phyloP scores from a whole-genome alignment of 2,113 vertebrate genomes.

The Choloepus hoffmanni region DNA sequence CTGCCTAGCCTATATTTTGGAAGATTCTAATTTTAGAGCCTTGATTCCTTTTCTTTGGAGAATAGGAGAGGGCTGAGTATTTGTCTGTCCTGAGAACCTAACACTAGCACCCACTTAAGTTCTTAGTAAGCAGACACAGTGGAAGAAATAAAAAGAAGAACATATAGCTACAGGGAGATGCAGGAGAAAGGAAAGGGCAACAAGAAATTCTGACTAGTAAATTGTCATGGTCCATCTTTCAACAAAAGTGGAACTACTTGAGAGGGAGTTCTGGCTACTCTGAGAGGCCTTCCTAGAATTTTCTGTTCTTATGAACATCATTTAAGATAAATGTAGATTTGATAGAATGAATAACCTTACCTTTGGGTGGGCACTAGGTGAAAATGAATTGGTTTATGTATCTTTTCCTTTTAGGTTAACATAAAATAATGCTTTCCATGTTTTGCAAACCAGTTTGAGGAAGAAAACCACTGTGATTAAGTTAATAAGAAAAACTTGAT shows the following conservation, averaged over 20 bases:
- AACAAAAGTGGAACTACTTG: not conserved
- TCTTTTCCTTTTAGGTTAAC: slow-evolving; percentile 12
- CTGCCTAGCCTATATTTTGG: not conserved
- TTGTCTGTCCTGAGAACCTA: slow-evolving; percentile 47
- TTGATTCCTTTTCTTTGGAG: slow-evolving; percentile 1
- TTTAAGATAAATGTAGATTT: slow-evolving; percentile 44
- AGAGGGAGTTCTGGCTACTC: not conserved
- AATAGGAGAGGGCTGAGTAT: not conserved
- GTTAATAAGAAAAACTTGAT: not conserved
- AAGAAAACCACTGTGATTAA: slow-evolving; percentile 13
- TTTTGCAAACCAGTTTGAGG: slow-evolving; percentile 5
- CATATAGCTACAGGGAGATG: not conserved
- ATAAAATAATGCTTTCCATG: not conserved
- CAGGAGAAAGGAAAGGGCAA: not conserved
- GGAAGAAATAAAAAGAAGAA: not conserved
- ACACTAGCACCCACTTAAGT: slow-evolving; percentile 56
- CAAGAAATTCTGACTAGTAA: not conserved
- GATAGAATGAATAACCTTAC: slow-evolving; percentile 18
- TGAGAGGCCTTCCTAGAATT: slow-evolving; percentile 28
- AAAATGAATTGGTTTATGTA: slow-evolving; percentile 52
- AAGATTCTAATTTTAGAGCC: not conserved
- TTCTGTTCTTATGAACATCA: slow-evolving; percentile 25
- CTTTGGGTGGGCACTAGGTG: not conserved
- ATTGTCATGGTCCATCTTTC: not conserved
- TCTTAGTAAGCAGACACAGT: not conserved